These are phyloP conservation scores for Pangasianodon hypophthalmus DNA, from an alignment of 2,113 vertebrate genomes.

Conservation along the genomic window DNA sequence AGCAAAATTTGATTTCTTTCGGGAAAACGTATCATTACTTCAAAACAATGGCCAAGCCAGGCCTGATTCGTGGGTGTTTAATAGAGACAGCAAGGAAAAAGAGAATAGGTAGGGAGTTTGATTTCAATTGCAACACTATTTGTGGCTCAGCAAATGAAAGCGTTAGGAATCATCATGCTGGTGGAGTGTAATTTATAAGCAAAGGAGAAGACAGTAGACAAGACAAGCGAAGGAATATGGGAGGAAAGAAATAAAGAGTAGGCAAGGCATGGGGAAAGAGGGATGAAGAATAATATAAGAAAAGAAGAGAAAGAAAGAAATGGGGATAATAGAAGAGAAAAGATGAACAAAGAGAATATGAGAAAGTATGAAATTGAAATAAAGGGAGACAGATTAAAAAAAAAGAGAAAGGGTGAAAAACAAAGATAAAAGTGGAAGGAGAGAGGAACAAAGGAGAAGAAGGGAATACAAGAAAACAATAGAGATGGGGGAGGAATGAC, in stretches of 20 bases:
- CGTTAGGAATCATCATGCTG: background rate
- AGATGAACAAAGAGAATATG: background rate
- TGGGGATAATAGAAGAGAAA: background rate
- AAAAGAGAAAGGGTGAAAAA: background rate
- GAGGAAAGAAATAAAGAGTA: background rate
- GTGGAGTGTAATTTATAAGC: constrained; percentile 2
- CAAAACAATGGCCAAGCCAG: constrained; percentile 1
- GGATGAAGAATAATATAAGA: background rate
- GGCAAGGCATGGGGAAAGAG: background rate
- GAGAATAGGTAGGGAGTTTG: constrained; percentile 12
- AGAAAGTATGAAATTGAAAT: background rate
- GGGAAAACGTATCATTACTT: constrained; percentile 15
- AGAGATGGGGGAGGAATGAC: background rate
- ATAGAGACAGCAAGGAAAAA: background rate
- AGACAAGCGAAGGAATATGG: background rate
- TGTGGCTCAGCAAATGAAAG: constrained; percentile 1
- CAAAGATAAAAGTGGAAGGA: background rate
- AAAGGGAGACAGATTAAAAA: too few species aligned
- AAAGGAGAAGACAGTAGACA: background rate
- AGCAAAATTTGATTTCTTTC: constrained; percentile 36
- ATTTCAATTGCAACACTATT: constrained; percentile 34
- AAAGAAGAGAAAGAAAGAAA: background rate
- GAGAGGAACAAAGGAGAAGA: background rate
- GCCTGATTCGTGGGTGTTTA: constrained; percentile 21
- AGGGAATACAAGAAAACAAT: background rate